Evolutionary conservation across 1,140 invertebrate species (phyloP), one percentile per base, ranked within the genome.

Genomic region (Hylaeus anthracinus): DNA sequence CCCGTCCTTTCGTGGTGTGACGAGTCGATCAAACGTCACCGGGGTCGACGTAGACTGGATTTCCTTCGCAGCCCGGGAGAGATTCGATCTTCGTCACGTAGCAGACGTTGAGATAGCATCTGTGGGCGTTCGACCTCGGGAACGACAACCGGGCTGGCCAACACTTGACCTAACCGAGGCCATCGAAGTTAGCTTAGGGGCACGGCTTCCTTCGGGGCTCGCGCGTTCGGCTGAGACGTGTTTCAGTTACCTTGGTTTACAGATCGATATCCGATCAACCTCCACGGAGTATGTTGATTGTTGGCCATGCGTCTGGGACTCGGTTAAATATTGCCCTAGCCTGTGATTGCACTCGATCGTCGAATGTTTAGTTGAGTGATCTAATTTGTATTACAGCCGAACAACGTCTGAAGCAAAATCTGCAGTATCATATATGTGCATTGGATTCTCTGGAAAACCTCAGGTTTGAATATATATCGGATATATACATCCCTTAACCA

Each of bases 51-150:
- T 10, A 14, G 56, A 4, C 77, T 48, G 2, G 10, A 77, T 79
- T 65, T 37, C 75, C 75, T 78, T 51, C 9, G 14, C 53, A 72
- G 26, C n/a, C 43, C 15, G 12, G 69, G 72, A 64, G 73, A 78
- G 82, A 82, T 81, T 55, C 58, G 56, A 81, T 80, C 82, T 84
- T 73, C 82, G 79, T 84, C 79, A 73, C 79, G 78, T 58, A 72
- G 72, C 61, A 61, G 66, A 73, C 67, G 55, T 8, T 51, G 15
- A 51, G 79, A 84, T 81, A 78, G 41, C 74, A 64, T 64, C 53
- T 10, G 2, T 15, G 37, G 61, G 53, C n/a, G 45, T 6, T n/a
- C n/a, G 48, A 37, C 37, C 69, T 60, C 61, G 45, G 43, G 37
- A 45, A 75, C 66, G 63, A 75, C 66, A 61, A 66, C 67, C 4